phyloP scores from a whole-genome alignment of 1,140 invertebrate genomes.

The Melitaea cinxia region DNA sequence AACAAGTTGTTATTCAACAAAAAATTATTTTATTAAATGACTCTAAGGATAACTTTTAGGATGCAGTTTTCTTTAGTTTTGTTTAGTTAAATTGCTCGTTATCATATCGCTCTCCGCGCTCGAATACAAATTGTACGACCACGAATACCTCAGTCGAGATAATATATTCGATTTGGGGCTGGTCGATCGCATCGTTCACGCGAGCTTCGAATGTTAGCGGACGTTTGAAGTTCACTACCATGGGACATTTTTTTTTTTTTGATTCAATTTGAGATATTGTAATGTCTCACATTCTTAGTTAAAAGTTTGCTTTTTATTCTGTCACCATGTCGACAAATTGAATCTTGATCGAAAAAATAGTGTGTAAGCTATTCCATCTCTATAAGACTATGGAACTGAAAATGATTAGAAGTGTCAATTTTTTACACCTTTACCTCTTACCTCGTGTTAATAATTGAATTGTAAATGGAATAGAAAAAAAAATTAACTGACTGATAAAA shows the following conservation, averaged over 20 bases:
- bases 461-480: too few relatives aligned
- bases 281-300: background rate
- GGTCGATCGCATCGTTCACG: constrained; percentile 74
- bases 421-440: too few relatives aligned
- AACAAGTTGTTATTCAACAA: too few relatives aligned
- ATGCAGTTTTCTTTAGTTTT: background rate
- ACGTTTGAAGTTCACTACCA: constrained; percentile 41
- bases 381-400: too few relatives aligned
- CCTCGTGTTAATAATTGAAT: too few relatives aligned
- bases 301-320: too few relatives aligned
- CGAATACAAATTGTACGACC: constrained; percentile 66
- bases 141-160: constrained; percentile 59
- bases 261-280: background rate
- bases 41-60: background rate
- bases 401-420: too few relatives aligned
- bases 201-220: constrained; percentile 59
- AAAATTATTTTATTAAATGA: too few relatives aligned
- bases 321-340: too few relatives aligned
- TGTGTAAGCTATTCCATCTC: too few relatives aligned
- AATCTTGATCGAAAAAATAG: too few relatives aligned
- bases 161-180: constrained; percentile 67
- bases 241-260: constrained; percentile 7
- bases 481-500: too few relatives aligned
- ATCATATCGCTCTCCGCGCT: constrained; percentile 32
- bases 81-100: constrained; percentile 27